Evolutionary conservation across 37 sponge, comb jelly and placozoan species (phyloP).

Genomic region (Aphrocallistes beatrix): DNA sequence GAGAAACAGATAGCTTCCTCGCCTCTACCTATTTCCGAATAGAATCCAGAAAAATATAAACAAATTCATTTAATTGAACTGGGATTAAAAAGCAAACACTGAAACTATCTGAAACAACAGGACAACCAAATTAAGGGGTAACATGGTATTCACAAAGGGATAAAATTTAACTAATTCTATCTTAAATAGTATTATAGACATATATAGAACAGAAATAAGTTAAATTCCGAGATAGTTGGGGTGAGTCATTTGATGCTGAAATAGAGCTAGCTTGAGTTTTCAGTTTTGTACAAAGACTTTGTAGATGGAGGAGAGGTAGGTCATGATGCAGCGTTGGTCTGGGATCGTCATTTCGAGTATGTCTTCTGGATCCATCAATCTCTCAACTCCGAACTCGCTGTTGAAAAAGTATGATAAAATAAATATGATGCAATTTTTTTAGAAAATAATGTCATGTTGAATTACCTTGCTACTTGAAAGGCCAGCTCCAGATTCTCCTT

Average conservation of each 20-base stretch:
- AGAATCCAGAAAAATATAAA: not conserved
- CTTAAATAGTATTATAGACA: not conserved
- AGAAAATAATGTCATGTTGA: not conserved
- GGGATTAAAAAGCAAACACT: conserved; percentile 4
- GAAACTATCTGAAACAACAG: not conserved
- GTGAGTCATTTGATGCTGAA: not conserved
- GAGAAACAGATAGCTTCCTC: too few species aligned
- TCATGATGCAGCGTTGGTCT: conserved; percentile 77
- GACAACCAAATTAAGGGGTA: too few species aligned
- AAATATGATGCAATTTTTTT: not conserved
- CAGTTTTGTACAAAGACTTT: conserved; percentile 15
- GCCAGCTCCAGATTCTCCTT: conserved; percentile 55
- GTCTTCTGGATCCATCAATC: conserved; percentile 66
- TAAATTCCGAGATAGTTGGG: too few species aligned
- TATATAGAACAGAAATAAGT: not conserved
- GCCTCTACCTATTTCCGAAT: too few species aligned
- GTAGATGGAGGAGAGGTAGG: conserved; percentile 75
- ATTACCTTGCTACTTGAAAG: conserved; percentile 58
- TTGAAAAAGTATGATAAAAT: not conserved
- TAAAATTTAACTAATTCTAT: not conserved
- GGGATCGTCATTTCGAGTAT: conserved; percentile 42
- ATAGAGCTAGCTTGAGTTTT: not conserved
- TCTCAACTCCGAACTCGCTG: conserved; percentile 60
- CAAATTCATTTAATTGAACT: not conserved
- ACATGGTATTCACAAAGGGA: not conserved